A percentile compares a stretch with the other conserved stretches of the same genome.
Evolutionary conservation across 2,797 vertebrate genomes (phyloP).

Genomic region (Molothrus ater): DNA sequence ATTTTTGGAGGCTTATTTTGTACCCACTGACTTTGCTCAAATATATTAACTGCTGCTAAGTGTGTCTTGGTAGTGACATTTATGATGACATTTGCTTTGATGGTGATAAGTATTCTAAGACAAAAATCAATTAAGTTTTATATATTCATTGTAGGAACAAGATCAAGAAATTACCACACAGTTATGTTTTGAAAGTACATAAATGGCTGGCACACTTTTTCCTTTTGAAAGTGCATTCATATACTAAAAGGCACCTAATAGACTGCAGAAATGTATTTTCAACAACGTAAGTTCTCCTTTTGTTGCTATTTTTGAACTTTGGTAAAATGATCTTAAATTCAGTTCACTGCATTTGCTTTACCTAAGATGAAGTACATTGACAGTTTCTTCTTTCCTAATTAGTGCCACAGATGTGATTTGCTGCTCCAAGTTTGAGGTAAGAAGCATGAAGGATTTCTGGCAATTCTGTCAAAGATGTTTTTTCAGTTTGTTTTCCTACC

Average conservation of each 20-base stretch:
- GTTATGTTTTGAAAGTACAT: background rate
- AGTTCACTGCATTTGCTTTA: background rate
- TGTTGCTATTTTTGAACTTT: background rate
- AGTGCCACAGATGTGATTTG: background rate
- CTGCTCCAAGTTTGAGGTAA: background rate
- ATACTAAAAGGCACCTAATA: background rate
- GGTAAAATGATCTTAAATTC: background rate
- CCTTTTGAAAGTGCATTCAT: background rate
- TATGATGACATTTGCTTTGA: background rate
- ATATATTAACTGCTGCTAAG: background rate
- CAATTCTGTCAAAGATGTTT: background rate
- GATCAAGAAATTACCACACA: background rate
- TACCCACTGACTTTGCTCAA: background rate
- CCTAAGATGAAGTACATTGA: background rate
- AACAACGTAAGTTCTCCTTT: background rate
- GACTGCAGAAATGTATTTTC: background rate
- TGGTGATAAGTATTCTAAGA: background rate
- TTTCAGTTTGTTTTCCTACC: background rate
- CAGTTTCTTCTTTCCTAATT: background rate
- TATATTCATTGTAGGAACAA: background rate
- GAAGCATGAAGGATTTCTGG: background rate
- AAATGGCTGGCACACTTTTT: background rate
- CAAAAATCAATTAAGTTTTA: background rate
- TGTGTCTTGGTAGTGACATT: background rate
- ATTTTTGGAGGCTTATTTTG: background rate